These are phyloP conservation scores for Aramus guarauna DNA, from an alignment of 2,113 vertebrate genomes.

Conservation along the genomic window DNA sequence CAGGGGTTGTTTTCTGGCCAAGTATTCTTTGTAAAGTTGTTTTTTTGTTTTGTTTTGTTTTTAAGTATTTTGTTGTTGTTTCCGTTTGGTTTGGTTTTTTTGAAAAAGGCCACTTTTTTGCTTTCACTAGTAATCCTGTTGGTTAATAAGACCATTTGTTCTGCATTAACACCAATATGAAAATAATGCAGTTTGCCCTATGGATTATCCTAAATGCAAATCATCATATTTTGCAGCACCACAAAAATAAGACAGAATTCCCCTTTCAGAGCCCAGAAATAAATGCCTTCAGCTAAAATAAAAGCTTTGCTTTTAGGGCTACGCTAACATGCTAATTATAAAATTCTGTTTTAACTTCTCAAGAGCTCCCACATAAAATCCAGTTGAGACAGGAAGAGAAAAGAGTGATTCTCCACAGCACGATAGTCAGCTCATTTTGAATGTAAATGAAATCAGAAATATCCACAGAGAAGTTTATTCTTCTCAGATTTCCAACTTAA, in stretches of 20 bases:
- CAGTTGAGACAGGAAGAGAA: background rate
- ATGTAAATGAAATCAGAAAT: conserved; percentile 14
- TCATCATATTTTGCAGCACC: background rate
- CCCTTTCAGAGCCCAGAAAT: background rate
- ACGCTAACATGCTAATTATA: background rate
- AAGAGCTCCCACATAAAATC: background rate
- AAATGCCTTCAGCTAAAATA: background rate
- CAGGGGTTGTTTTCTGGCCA: background rate
- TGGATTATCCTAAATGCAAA: background rate
- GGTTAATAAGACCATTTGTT: background rate
- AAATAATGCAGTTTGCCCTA: background rate
- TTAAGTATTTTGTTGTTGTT: too few species aligned
- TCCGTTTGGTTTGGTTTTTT: background rate
- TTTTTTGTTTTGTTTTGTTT: background rate
- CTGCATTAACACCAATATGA: background rate
- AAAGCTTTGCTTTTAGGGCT: background rate
- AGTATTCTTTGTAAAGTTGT: background rate
- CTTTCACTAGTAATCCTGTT: background rate
- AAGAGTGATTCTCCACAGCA: background rate
- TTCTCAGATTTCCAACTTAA: conserved; percentile 11
- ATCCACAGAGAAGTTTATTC: background rate
- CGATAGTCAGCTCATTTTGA: background rate
- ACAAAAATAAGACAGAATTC: background rate
- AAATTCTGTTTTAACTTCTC: background rate
- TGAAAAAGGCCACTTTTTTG: background rate